Base-by-base conservation (phyloP, 2,113 vertebrate genomes). In the Nicator chloris region DNA sequence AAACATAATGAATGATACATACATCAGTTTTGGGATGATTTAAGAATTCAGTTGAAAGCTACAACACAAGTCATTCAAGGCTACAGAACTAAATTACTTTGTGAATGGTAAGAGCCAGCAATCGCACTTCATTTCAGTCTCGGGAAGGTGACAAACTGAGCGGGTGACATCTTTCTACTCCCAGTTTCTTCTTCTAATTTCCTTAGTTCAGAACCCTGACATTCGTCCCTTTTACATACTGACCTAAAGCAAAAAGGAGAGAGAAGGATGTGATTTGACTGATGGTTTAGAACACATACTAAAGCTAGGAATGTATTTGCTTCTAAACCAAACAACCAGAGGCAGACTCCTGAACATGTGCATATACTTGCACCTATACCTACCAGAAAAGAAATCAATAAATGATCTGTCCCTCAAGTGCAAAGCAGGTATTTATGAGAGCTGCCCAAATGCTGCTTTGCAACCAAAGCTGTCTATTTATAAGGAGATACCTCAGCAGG, bases 11-110 rank as follows among this genome's bases (percentile, higher is more conserved):
- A 90, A 70, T 26, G 64, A 86, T 84, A 86, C n/a, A 77, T 73
- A 80, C 63, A 92, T 88, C 82, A 82, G 76, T 78, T 68, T 31
- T n/a, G 40, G 77, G 65, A 86, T 81, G 51, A 93, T 37, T 90
- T 96, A 83, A 86, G 35, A 88, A 88, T 70, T 93, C 64, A 51
- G 76, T 81, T 80, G 90, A 92, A 92, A 92, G 72, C 76, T 88
- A 60, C 51, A 65, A 76, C 4, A 2, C 50, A 75, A 90, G 72
- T 88, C 60, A 94, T 57, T 86, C 65, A 71, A 92, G 68, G 79
- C 75, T 94, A 88, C 40, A 92, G 33, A 94, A 92, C 24, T 35
- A 50, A 50, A 88, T 73, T 61, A 72, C 21, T 80, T 20, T 68
- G 28, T 56, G 51, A 93, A 53, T 3, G 2, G 61, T 44, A 95